phyloP scores from a whole-genome alignment of 2,113 vertebrate species.

The Pleuronectes platessa region DNA sequence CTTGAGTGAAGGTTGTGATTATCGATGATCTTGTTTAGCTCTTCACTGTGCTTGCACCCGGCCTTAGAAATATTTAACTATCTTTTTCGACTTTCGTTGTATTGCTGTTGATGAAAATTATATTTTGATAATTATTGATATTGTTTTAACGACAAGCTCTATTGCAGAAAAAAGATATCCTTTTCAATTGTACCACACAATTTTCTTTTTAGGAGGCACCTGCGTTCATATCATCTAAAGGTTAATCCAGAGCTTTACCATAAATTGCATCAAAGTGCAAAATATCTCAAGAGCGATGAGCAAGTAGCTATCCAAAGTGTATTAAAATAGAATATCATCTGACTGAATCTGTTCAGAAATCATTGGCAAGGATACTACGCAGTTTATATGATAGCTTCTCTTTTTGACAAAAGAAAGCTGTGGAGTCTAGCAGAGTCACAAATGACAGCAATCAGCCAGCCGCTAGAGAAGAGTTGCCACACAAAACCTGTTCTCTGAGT shows the following conservation, averaged over 20 bases:
- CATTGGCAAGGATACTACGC: not conserved
- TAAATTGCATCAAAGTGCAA: too few species aligned
- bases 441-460: not conserved
- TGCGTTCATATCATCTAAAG: not conserved
- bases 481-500: conserved; percentile 34
- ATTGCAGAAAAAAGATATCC: too few species aligned
- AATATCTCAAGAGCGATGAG: too few species aligned
- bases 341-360: not conserved
- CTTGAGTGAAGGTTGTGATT: too few species aligned
- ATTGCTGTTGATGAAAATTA: too few species aligned
- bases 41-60: too few species aligned
- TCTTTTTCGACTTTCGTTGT: too few species aligned
- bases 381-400: not conserved
- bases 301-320: not conserved
- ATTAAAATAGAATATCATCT: not conserved
- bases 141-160: too few species aligned
- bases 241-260: too few species aligned
- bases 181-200: not conserved
- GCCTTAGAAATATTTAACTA: too few species aligned
- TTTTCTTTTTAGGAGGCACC: not conserved
- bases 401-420: conserved; percentile 8
- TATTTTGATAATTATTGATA: too few species aligned
- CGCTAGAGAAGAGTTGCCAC: conserved; percentile 24
- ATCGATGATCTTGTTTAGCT: too few species aligned
- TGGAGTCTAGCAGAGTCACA: conserved; percentile 1